Evolutionary conservation across 2,113 vertebrate species (phyloP), one percentile per base, ranked within the genome.

Genomic region (Oxygymnocypris stewartii): DNA sequence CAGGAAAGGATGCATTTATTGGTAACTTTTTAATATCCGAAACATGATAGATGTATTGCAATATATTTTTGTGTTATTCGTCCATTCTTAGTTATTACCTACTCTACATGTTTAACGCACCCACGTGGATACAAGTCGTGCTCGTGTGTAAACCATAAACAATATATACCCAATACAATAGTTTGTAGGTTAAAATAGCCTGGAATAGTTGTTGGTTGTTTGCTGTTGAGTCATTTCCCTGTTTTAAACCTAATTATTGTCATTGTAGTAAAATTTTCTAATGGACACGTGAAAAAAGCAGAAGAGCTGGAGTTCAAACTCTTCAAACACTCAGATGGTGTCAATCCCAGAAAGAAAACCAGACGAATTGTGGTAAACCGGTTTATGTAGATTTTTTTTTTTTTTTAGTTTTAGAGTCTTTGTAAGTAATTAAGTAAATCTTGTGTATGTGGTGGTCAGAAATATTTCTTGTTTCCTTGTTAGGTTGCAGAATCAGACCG

Each of bases 401-500:
- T 3, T 9, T 6, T 59, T 54, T 44, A 47, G 63, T 31, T 16
- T 76, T 8, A 0, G 65, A 20, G 14, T 23, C 59, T 63, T 87
- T 57, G 16, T 69, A 37, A 20, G 28, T 4, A 23, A n/a, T 3
- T 37, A 37, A 37, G 6, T 44, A 6, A 54, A 79, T 35, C 2
- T 16, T 16, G 14, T 47, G 37, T 10, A 16, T 69, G 14, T n/a
- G 20, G 4, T 37, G 8, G 12, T 14, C 25, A 12, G 0, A 6
- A 11, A 20, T n/a, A 42, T 28, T 69, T 7, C 44, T 16, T 88
- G 23, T 86, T 88, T 63, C 20, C 71, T 28, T 76, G n/a, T 77
- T n/a, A 99, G 98, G 96, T 95, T 37, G 96, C 96, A 0, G 96
- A 99, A 91, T 95, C 97, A 0, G 94, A 97, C 37, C 92, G 97